Percentiles rank a stretch among this genome's conserved stretches.
Conservation (phyloP, 2,113 vertebrate species). For the Manacus vitellinus region DNA sequence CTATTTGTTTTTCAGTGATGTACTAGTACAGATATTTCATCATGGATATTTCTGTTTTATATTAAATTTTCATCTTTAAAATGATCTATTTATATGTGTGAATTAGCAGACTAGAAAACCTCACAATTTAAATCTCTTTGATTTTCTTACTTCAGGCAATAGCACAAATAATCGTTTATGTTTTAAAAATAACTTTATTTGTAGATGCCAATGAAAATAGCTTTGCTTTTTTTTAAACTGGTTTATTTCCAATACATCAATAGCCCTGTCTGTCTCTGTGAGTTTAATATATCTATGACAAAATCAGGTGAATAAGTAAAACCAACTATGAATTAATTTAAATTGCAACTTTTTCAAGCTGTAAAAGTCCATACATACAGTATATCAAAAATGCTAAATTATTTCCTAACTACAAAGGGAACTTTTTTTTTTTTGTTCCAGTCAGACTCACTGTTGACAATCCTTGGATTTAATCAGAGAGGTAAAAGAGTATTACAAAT, state of each 20-base stretch:
- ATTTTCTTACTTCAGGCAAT: not conserved
- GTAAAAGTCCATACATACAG: not conserved
- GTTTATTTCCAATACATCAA: not conserved
- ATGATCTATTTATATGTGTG: not conserved
- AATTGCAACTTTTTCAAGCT: not conserved
- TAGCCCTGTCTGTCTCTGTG: not conserved
- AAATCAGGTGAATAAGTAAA: not conserved
- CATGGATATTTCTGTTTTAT: not conserved
- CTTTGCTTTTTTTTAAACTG: not conserved
- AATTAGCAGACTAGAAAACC: not conserved
- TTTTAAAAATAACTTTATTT: not conserved
- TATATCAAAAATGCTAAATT: not conserved
- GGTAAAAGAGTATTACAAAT: not conserved
- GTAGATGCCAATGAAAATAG: not conserved
- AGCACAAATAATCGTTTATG: not conserved
- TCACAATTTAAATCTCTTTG: not conserved
- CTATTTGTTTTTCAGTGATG: not conserved
- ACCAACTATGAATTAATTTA: not conserved
- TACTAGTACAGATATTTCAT: not conserved
- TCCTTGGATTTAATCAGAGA: not conserved
- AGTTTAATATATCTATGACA: not conserved
- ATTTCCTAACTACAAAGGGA: not conserved
- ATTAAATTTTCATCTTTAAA: not conserved
- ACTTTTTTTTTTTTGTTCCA: no score
- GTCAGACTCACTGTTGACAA: rapidly evolving